A percentile compares a stretch with the other conserved stretches of the same genome.
Evolutionary conservation across 2,113 vertebrate genomes (phyloP).

Genomic region (Sinocyclocheilus grahami): DNA sequence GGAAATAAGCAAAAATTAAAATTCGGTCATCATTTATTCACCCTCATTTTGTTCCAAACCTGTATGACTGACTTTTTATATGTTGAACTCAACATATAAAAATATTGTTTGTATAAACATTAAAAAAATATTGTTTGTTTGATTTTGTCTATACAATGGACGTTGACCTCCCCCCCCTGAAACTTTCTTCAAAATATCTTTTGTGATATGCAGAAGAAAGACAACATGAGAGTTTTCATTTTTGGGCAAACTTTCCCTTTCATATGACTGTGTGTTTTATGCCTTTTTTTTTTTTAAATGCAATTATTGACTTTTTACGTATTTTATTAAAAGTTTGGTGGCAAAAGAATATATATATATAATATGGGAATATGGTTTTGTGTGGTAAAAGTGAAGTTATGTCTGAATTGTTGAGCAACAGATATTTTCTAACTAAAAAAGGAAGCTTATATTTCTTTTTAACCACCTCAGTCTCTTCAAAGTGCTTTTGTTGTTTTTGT

Average conservation of each 20-base stretch:
- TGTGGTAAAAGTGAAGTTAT: too few species aligned
- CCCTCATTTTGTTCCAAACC: not conserved
- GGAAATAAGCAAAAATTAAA: not conserved
- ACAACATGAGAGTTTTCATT: not conserved
- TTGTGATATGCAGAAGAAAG: not conserved
- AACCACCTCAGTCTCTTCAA: not conserved
- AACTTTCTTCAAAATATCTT: not conserved
- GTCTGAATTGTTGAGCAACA: too few species aligned
- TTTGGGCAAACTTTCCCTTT: not conserved
- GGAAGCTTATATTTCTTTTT: not conserved
- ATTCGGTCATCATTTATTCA: not conserved
- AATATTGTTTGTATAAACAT: too few species aligned
- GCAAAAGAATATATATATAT: too few species aligned
- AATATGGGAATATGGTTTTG: too few species aligned
- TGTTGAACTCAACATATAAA: not conserved
- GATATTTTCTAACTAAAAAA: not conserved
- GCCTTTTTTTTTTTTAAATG: not conserved
- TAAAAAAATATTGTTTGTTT: too few species aligned
- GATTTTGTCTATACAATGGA: too few species aligned
- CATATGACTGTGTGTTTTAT: not conserved
- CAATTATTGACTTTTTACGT: not conserved
- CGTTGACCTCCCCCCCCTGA: not conserved
- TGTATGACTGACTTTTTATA: not conserved
- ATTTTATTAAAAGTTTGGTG: not conserved
- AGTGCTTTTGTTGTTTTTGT: slow-evolving; percentile 10